phyloP scores from a whole-genome alignment of 2,113 vertebrate genomes.

The Actenoides hombroni region DNA sequence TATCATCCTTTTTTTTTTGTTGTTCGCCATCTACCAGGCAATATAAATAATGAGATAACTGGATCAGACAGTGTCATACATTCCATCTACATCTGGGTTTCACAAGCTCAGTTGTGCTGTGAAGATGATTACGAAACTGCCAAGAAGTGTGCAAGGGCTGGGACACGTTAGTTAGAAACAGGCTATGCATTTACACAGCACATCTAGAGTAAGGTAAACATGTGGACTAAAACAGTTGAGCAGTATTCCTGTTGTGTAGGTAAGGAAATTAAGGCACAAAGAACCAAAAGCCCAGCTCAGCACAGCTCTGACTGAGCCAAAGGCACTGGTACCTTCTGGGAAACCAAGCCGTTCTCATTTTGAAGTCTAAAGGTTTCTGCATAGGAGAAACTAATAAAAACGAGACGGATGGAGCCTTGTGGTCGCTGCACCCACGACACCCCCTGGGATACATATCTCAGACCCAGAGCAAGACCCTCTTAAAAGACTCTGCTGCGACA shows the following conservation, averaged over 20 bases:
- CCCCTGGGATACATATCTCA: rapidly evolving
- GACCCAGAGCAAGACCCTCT: neutral
- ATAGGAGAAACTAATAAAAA: neutral
- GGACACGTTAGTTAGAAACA: neutral
- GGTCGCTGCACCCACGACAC: neutral
- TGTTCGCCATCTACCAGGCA: neutral
- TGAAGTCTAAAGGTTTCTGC: neutral
- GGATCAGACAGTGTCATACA: neutral
- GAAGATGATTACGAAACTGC: neutral
- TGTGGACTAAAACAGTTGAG: neutral
- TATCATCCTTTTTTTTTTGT: neutral
- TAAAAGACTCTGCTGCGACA: neutral
- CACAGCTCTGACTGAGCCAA: neutral
- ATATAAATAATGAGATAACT: neutral
- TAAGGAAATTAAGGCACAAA: neutral
- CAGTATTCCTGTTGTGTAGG: neutral
- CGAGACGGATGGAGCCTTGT: rapidly evolving
- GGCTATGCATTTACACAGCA: neutral
- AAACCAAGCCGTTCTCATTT: neutral
- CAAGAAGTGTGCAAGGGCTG: neutral
- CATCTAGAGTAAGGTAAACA: neutral
- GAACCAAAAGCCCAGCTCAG: neutral
- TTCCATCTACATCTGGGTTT: neutral
- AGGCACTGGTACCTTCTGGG: too few species aligned
- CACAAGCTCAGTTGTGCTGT: neutral